These are phyloP conservation scores for Ceyx melanurus DNA, from an alignment of 2,113 vertebrate genomes.

Conservation along the genomic window DNA sequence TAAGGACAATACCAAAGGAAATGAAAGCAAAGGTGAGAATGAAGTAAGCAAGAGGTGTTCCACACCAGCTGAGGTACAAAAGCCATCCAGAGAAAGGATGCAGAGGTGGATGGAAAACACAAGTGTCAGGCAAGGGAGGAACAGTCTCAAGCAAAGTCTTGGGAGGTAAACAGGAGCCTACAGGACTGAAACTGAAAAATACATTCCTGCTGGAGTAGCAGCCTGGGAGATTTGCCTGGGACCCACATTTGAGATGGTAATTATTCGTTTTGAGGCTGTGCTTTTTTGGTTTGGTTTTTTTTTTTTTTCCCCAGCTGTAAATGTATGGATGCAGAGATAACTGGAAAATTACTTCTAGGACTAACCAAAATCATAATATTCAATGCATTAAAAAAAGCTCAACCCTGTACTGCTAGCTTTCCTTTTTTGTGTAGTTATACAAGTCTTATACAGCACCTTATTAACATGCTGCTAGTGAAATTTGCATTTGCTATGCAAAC, in stretches of 20 bases:
- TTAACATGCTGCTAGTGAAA: neutral
- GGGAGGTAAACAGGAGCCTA: neutral
- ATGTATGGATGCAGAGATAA: neutral
- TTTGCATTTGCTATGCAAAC: neutral
- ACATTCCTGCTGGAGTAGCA: neutral
- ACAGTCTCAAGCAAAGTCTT: neutral
- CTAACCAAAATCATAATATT: neutral
- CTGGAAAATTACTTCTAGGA: neutral
- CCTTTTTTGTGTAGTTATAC: neutral
- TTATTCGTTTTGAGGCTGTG: neutral
- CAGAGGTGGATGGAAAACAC: neutral
- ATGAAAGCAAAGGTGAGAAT: neutral
- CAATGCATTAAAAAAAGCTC: neutral
- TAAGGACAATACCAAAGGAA: neutral
- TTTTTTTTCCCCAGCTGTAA: neutral
- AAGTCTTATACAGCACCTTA: neutral
- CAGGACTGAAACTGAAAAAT: neutral
- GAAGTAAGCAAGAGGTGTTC: neutral
- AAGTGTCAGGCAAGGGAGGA: neutral
- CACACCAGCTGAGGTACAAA: neutral
- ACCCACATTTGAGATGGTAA: neutral
- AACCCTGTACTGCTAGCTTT: neutral
- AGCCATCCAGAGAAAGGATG: neutral
- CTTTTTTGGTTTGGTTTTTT: no score
- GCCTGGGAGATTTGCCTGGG: neutral